Percentiles rank a stretch among this genome's conserved stretches.
Conservation (phyloP, 2,797 vertebrate genomes). For the Coregonus suidteri region DNA sequence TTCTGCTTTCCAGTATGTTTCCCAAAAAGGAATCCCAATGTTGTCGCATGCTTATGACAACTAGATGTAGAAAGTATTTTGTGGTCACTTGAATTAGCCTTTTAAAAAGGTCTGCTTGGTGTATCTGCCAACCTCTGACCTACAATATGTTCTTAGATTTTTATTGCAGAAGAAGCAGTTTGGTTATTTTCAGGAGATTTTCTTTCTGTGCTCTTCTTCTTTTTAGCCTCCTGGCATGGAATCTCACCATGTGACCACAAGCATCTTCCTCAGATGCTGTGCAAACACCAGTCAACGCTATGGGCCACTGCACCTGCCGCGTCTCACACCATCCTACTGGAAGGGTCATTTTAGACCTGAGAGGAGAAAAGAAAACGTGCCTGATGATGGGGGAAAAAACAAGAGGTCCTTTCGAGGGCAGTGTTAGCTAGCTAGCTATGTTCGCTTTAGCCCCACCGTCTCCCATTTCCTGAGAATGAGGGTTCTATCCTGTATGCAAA, state of each 20-base stretch:
- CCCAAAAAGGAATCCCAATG: background rate
- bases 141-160: background rate
- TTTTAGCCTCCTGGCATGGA: background rate
- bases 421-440: background rate
- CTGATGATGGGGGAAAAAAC: too few relatives aligned
- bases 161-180: background rate
- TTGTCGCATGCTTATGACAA: background rate
- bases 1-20: background rate
- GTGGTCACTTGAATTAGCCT: too few relatives aligned
- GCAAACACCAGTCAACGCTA: background rate
- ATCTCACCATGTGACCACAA: background rate
- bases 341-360: background rate
- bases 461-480: constrained; percentile 4
- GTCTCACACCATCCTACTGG: background rate
- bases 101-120: background rate
- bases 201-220: background rate
- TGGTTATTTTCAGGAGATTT: background rate
- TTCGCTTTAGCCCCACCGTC: background rate
- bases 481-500: too few relatives aligned
- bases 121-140: too few relatives aligned
- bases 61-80: too few relatives aligned
- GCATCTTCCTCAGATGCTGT: background rate
- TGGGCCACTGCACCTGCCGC: background rate
- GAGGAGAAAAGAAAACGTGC: background rate
- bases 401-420: background rate